Evolutionary conservation across 2,113 vertebrate species (phyloP).

Genomic region (Petrocephalus microphthalmus): DNA sequence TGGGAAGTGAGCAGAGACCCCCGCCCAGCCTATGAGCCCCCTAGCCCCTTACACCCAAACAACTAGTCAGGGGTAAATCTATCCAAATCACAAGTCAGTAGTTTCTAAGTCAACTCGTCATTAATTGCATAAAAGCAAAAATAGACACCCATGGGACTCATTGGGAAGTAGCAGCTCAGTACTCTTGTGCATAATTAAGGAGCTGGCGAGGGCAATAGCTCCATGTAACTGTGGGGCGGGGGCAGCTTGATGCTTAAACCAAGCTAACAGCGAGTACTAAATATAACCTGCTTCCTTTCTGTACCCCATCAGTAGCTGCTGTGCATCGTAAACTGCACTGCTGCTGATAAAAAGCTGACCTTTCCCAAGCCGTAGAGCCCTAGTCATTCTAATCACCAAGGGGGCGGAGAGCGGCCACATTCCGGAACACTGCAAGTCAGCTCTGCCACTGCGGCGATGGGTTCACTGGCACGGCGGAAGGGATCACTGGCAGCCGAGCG

Average conservation of each 20-base stretch:
- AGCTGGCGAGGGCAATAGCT: neutral
- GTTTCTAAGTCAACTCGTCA: conserved; percentile 31
- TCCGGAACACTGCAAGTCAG: neutral
- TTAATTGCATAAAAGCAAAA: neutral
- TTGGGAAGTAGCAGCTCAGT: neutral
- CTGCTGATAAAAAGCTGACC: neutral
- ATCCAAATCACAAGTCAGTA: conserved; percentile 32
- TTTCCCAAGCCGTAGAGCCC: neutral
- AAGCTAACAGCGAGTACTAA: conserved; percentile 26
- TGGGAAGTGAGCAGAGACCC: conserved; percentile 13
- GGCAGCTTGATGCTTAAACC: neutral
- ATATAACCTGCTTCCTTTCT: conserved; percentile 29
- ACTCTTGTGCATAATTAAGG: neutral
- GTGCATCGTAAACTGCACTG: neutral
- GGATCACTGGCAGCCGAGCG: neutral
- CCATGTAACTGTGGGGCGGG: neutral
- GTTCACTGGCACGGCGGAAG: neutral
- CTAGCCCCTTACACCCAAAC: neutral
- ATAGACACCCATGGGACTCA: neutral
- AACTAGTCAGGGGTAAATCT: neutral
- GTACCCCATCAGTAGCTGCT: neutral
- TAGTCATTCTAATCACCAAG: neutral
- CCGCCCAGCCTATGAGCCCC: neutral
- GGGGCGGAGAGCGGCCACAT: neutral
- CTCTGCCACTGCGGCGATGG: neutral